Base-by-base conservation (phyloP, 1,140 invertebrate genomes). In the Hetaerina americana region DNA sequence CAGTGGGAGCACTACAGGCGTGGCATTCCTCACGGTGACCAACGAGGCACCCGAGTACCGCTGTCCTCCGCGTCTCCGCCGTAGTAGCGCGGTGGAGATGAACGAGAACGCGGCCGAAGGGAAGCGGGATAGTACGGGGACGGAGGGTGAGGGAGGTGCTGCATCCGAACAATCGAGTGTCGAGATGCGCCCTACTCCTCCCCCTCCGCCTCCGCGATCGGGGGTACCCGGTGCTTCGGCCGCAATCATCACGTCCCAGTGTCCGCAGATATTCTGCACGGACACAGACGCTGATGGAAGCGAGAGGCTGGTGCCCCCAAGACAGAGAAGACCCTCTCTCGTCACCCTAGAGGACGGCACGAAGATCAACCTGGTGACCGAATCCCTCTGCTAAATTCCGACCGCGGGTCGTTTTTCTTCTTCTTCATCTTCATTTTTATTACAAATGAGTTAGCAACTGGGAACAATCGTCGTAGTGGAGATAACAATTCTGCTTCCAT, bases 191-290 rank as follows among this genome's bases (percentile, higher is more conserved):
- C 29, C 24, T n/a, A n/a, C n/a, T n/a, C n/a, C n/a, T n/a, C n/a
- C n/a, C n/a, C n/a, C n/a, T n/a, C n/a, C n/a, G n/a, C n/a, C n/a
- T n/a, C n/a, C n/a, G n/a, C n/a, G n/a, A n/a, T n/a, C n/a, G n/a
- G n/a, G n/a, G n/a, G n/a, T n/a, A n/a, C n/a, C n/a, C n/a, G n/a
- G n/a, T n/a, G n/a, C n/a, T n/a, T n/a, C n/a, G n/a, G n/a, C n/a
- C n/a, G n/a, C n/a, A n/a, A 28, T n/a, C 26, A 6, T 26, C 12
- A 28, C 25, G 24, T 28, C 67, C 24, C 29, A 29, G 26, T 66
- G 68, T 5, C 72, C 72, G 12, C 15, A 68, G n/a, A 72, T 72
- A 28, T 72, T 72, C 29, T 72, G 72, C 40, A 72, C 72, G 15
- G 68, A 72, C 67, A 70, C 69, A 15, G 72, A 72, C 18, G 28